Conservation (phyloP, 2,888 invertebrate species). For the Apotomis capreana region DNA sequence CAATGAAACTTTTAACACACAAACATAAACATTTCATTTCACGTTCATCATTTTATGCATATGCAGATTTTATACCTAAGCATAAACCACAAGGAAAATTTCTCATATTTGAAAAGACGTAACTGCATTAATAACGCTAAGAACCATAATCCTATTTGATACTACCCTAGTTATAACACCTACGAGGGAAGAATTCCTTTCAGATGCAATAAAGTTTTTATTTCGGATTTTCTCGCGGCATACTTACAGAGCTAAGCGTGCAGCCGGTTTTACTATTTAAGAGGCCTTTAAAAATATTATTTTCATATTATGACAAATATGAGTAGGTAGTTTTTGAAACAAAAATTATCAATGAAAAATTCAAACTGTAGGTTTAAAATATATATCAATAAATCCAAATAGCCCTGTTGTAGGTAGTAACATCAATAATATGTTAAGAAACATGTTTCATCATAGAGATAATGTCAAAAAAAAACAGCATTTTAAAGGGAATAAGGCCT, state of each 20-base stretch:
- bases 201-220: neutral
- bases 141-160: neutral
- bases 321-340: too few relatives aligned
- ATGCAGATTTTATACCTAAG: neutral
- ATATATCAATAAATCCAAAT: too few relatives aligned
- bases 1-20: neutral
- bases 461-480: too few relatives aligned
- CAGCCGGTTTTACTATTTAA: neutral
- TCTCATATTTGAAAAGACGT: neutral
- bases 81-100: neutral
- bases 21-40: neutral
- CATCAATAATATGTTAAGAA: too few relatives aligned
- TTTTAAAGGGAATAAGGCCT: too few relatives aligned
- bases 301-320: too few relatives aligned
- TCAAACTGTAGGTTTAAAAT: too few relatives aligned
- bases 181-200: neutral
- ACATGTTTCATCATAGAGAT: too few relatives aligned
- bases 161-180: neutral
- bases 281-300: too few relatives aligned
- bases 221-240: neutral
- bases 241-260: neutral
- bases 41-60: neutral
- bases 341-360: too few relatives aligned
- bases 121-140: neutral
- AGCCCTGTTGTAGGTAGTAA: too few relatives aligned